Base-by-base conservation (phyloP, 2,888 invertebrate genomes). In the Polydrusus cervinus region DNA sequence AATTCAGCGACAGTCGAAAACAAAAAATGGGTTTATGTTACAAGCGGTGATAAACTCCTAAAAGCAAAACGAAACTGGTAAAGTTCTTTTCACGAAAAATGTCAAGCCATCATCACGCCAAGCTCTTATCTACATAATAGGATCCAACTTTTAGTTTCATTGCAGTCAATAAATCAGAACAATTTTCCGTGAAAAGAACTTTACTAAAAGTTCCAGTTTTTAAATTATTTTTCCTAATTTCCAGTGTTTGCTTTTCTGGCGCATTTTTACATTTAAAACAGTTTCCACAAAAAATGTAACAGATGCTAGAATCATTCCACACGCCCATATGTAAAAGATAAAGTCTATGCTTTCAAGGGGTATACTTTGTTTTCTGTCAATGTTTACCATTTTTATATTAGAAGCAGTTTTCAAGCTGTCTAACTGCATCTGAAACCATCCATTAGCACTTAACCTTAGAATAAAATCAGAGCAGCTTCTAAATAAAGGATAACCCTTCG, bases 401-500 rank as follows among this genome's bases (percentile, higher is more conserved):
- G 18, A n/a, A 14, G 65, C 16, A 7, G 1, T 66, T 8, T 38
- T 5, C 11, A 66, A 10, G 5, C 13, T 0, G 10, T 66, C 18
- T 10, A 51, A 7, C n/a, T 51, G 47, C 13, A 8, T 51, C 11
- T 51, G 20, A 16, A 66, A 47, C 66, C 66, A 66, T 3, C 66
- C 66, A 34, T 34, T 53, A 8, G 30, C 53, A 1, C 14, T 18
- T 3, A 11, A 8, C 0, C 10, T 25, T n/a, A 34, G 9, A 11
- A 66, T 66, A 14, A 66, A 16, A 13, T 30, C 11, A 10, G 9
- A 53, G 11, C 30, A 34, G 6, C 51, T 34, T 18, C 10, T 14
- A 13, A 38, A 51, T 34, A 66, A 38, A 5, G 53, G 66, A 66
- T 66, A 40, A 25, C 66, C 53, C 49, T 40, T 66, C n/a, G 66